A percentile compares a stretch with the other conserved stretches of the same genome.
Conservation (phyloP, 2,888 invertebrate species). For the Tenthredo distinguenda region DNA sequence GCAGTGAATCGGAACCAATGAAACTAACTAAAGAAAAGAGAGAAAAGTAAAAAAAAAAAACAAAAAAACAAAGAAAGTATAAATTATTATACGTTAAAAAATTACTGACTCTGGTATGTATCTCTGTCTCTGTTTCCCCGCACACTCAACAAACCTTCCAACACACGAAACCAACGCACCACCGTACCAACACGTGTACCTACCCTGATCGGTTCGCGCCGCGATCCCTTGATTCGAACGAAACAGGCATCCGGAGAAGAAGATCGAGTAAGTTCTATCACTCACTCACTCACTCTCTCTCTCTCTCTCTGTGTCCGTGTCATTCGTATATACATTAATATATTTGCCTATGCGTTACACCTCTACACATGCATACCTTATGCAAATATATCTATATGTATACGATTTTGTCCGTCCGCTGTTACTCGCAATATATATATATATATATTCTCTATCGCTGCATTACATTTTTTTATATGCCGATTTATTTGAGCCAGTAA, state of each 20-base stretch:
- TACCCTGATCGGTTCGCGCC: constrained; percentile 68
- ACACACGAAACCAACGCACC: constrained; percentile 56
- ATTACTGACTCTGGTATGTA: constrained; percentile 75
- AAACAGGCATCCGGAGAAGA: constrained; percentile 84
- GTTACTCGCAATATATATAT: constrained; percentile 35
- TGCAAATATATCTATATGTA: constrained; percentile 35
- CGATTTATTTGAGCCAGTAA: constrained; percentile 51
- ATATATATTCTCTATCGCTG: neutral
- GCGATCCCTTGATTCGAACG: constrained; percentile 72
- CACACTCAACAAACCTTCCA: constrained; percentile 65
- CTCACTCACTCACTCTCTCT: constrained; percentile 62
- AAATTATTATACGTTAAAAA: constrained; percentile 42
- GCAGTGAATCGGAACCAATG: constrained; percentile 23
- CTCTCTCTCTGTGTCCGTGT: constrained; percentile 58
- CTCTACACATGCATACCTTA: constrained; percentile 41
- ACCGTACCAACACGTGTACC: constrained; percentile 37
- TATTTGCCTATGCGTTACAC: neutral
- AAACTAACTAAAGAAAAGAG: constrained; percentile 56
- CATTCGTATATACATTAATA: constrained; percentile 54
- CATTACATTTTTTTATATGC: constrained; percentile 25
- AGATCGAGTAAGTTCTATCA: constrained; percentile 83
- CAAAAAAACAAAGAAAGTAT: constrained; percentile 15
- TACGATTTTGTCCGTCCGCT: constrained; percentile 48
- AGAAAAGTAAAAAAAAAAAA: constrained; percentile 6
- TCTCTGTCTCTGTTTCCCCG: constrained; percentile 71